A percentile compares a stretch with the other conserved stretches of the same genome.
These are phyloP conservation scores for Patella depressa DNA, from an alignment of 2,888 invertebrate genomes.

Conservation along the genomic window DNA sequence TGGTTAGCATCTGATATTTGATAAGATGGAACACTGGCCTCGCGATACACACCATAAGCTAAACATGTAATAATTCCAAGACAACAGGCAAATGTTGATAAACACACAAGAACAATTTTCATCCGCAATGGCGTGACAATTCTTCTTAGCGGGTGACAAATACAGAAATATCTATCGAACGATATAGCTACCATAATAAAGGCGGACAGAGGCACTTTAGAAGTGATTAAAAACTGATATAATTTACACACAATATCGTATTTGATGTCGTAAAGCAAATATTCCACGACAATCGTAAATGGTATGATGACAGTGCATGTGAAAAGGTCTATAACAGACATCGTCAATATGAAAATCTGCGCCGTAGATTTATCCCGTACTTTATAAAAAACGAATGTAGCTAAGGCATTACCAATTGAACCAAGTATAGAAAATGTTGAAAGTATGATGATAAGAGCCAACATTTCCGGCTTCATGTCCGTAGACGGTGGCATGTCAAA, in stretches of 20 bases:
- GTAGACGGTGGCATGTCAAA: too few species aligned
- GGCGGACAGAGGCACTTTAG: slow-evolving; percentile 61
- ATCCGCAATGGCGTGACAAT: slow-evolving; percentile 46
- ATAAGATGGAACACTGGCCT: background rate
- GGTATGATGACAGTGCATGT: slow-evolving; percentile 49
- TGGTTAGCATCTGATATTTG: background rate
- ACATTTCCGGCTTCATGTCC: slow-evolving; percentile 29
- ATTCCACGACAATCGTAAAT: slow-evolving; percentile 46
- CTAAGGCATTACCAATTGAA: slow-evolving; percentile 57
- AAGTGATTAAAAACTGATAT: slow-evolving; percentile 63
- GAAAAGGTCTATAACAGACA: slow-evolving; percentile 47
- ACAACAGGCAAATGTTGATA: slow-evolving; percentile 45
- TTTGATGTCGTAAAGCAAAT: slow-evolving; percentile 41
- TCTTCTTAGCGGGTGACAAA: slow-evolving; percentile 59
- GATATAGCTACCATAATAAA: slow-evolving; percentile 67
- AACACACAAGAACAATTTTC: slow-evolving; percentile 43
- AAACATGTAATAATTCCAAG: slow-evolving; percentile 53
- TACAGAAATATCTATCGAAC: slow-evolving; percentile 66
- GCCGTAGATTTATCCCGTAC: slow-evolving; percentile 56
- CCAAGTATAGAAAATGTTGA: slow-evolving; percentile 49
- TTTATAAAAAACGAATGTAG: slow-evolving; percentile 57
- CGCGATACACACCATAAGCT: slow-evolving; percentile 50
- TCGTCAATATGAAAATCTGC: slow-evolving; percentile 54
- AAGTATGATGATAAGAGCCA: slow-evolving; percentile 46
- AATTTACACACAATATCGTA: slow-evolving; percentile 58